Evolutionary conservation across 2,797 vertebrate species (phyloP).

Genomic region (Alauda arvensis): DNA sequence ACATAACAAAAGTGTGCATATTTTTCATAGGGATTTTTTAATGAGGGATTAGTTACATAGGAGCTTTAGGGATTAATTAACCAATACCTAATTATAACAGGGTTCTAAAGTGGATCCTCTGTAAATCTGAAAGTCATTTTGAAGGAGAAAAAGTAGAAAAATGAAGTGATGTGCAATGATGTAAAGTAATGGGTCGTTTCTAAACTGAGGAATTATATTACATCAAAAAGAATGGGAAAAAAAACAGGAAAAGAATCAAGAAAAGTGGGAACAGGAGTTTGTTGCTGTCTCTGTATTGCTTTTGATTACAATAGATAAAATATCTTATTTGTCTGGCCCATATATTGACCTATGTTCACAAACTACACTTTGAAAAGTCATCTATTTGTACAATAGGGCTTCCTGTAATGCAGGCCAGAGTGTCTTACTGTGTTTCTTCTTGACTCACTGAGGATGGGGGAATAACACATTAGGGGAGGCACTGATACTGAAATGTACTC

Average conservation of each 20-base stretch:
- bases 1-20: background rate
- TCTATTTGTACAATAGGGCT: background rate
- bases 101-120: background rate
- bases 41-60: background rate
- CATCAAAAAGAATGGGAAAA: background rate
- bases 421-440: background rate
- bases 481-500: background rate
- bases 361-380: background rate
- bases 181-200: background rate
- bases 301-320: background rate
- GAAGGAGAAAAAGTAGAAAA: background rate
- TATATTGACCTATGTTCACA: background rate
- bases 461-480: background rate
- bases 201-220: background rate
- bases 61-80: conserved; percentile 38
- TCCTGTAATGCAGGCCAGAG: background rate
- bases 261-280: background rate
- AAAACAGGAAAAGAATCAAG: background rate
- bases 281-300: background rate
- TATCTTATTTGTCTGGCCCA: background rate
- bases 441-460: background rate
- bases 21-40: conserved; percentile 27
- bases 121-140: conserved; percentile 7
- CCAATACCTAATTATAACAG: conserved; percentile 10
- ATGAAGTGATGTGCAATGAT: background rate